These are phyloP conservation scores for Pogonocherus hispidulus DNA, from an alignment of 2,888 invertebrate species.

Conservation along the genomic window DNA sequence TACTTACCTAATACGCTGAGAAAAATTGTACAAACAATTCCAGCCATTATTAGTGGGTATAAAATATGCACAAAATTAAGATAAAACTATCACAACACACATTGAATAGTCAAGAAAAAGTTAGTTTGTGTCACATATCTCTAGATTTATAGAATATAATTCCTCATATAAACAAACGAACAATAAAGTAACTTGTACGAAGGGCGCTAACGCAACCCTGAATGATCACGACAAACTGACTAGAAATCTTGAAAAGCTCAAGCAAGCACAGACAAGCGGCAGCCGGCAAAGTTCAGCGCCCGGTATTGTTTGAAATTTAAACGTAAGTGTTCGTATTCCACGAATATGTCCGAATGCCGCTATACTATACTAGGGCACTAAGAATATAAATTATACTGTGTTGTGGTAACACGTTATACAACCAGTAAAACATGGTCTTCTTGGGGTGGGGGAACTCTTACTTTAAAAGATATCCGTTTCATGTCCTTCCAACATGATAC, in stretches of 20 bases:
- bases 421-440: slow-evolving; percentile 2
- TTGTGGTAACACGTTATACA: slow-evolving; percentile 1
- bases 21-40: slow-evolving; percentile 30
- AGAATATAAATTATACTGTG: too few species aligned
- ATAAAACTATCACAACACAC: slow-evolving; percentile 42
- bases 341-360: slow-evolving; percentile 29
- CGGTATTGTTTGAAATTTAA: slow-evolving; percentile 53
- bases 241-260: slow-evolving; percentile 27
- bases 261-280: slow-evolving; percentile 41
- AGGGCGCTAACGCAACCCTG: slow-evolving; percentile 35
- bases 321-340: slow-evolving; percentile 32
- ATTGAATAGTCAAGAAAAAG: slow-evolving; percentile 14
- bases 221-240: slow-evolving; percentile 52
- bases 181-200: slow-evolving; percentile 16
- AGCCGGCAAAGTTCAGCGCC: slow-evolving; percentile 55
- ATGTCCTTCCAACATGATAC: too few species aligned
- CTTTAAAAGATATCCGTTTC: too few species aligned
- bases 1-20: slow-evolving; percentile 38
- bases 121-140: slow-evolving; percentile 44
- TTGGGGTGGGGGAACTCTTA: too few species aligned
- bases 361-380: too few species aligned
- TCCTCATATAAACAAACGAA: slow-evolving; percentile 33
- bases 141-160: slow-evolving; percentile 12
- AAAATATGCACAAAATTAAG: slow-evolving; percentile 20
- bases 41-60: slow-evolving; percentile 36